Base-by-base conservation (phyloP, 2,888 invertebrate species). In the Eudasyphora cyanicolor region DNA sequence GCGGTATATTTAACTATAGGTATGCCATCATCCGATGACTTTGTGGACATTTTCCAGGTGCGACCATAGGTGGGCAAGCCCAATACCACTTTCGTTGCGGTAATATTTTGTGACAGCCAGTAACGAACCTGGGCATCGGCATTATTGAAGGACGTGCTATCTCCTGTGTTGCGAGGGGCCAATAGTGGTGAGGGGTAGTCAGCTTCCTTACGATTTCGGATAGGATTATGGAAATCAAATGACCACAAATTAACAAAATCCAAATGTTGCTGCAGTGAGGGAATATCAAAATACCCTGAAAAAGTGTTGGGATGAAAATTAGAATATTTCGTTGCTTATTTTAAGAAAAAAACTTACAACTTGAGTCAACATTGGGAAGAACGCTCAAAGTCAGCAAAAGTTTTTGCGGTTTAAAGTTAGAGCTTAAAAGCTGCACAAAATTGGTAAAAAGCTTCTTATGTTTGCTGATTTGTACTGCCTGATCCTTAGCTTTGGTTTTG, bases 361-460 rank as follows among this genome's bases (percentile, higher is more conserved):
- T 93, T 38, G 95, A 93, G 89, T 97, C 97, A 12, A 97, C 95
- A 88, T 97, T 96, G 19, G 97, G 96, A n/a, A 96, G 92, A 0
- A 96, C 94, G 0, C 95, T 94, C 81, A 96, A 85, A 0, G 95
- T 93, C 0, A 97, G 92, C 88, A 95, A 93, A 88, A 94, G 93
- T 10, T 94, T 94, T 87, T 95, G 95, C 10, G 94, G 93, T 76
- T 93, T 94, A 71, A 97, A 93, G 0, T 95, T 94, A 80, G 95
- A 94, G 88, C 95, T 96, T 84, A 96, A 87, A 88, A 96, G 96
- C 7, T 96, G 94, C 0, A 96, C 95, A 6, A 97, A 92, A 0
- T 95, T 94, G 0, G 95, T 95, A 89, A 95, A 97, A 78, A 96
- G 96, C 89, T 96, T 95, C 78, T 95, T 95, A 88, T 97, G 97